A percentile compares a stretch with the other conserved stretches of the same genome.
phyloP scores from a whole-genome alignment of 2,113 vertebrate genomes.

The Uropsilus gracilis region DNA sequence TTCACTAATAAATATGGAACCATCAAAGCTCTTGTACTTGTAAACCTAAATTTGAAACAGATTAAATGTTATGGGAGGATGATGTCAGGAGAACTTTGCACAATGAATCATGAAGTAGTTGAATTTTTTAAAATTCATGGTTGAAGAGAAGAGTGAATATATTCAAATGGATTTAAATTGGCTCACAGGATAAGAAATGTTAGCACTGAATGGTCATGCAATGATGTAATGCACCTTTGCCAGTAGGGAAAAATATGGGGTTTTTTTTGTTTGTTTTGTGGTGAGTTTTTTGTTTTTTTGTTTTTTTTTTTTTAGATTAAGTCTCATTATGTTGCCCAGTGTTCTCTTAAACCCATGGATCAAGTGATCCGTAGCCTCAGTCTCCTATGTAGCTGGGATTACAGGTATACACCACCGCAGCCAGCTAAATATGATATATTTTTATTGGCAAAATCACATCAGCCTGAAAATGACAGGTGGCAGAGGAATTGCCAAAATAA shows the following conservation, averaged over 20 bases:
- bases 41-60: constrained; percentile 77
- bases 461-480: background rate
- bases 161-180: constrained; percentile 11
- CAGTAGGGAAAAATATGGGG: background rate
- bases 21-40: constrained; percentile 45
- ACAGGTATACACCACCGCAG: too few species aligned
- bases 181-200: background rate
- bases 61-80: constrained; percentile 3
- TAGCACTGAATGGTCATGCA: background rate
- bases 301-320: too few species aligned
- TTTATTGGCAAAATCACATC: constrained; percentile 64
- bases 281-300: too few species aligned
- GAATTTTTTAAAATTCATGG: background rate
- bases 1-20: constrained; percentile 67
- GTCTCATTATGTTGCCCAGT: too few species aligned
- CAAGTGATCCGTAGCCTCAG: too few species aligned
- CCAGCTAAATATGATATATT: too few species aligned
- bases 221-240: background rate
- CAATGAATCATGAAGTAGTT: constrained; percentile 14
- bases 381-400: too few species aligned
- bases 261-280: too few species aligned
- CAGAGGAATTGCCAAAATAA: background rate
- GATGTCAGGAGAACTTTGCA: constrained; percentile 4
- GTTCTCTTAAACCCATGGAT: too few species aligned
- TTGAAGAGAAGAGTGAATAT: background rate